These are phyloP conservation scores for Sminthopsis crassicaudata DNA, from an alignment of 2,113 vertebrate species.

Conservation along the genomic window DNA sequence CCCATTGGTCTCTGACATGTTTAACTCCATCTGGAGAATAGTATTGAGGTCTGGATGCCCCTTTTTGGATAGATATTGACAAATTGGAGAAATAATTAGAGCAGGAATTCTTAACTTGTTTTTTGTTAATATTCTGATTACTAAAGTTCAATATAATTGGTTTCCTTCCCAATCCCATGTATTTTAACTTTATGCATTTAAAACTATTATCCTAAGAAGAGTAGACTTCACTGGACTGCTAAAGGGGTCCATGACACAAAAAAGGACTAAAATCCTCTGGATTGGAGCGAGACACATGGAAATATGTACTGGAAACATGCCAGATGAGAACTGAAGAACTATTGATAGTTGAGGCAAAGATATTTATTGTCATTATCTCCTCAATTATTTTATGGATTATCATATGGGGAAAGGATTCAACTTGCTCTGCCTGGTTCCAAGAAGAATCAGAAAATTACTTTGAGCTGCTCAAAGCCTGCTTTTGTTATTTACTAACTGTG, in stretches of 20 bases:
- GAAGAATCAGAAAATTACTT: background rate
- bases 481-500: background rate
- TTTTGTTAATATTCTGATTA: background rate
- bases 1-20: background rate
- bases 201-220: background rate
- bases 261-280: background rate
- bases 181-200: background rate
- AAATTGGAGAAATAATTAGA: background rate
- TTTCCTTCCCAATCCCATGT: background rate
- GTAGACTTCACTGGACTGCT: background rate
- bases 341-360: background rate
- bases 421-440: background rate
- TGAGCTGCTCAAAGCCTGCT: background rate
- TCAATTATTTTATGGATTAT: background rate
- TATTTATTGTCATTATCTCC: background rate
- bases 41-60: background rate
- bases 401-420: background rate
- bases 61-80: background rate
- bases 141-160: background rate
- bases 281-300: background rate
- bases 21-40: background rate
- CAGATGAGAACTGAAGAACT: background rate
- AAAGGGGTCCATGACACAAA: background rate
- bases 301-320: background rate
- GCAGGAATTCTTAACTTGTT: background rate